phyloP scores from a whole-genome alignment of 2,888 invertebrate species.

The Oscheius myriophilus region DNA sequence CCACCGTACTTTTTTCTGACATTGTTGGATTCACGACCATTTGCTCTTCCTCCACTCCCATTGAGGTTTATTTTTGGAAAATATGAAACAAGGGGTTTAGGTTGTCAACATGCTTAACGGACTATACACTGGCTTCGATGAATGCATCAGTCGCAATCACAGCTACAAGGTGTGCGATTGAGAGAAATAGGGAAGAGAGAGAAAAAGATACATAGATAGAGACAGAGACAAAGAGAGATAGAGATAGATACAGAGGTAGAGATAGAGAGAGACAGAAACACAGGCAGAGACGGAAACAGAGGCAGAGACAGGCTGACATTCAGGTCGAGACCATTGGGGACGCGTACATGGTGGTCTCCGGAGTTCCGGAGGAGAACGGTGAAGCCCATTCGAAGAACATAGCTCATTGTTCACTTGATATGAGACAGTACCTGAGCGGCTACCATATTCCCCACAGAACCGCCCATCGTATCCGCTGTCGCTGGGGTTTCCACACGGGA shows the following conservation, averaged over 20 bases:
- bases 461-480: slow-evolving; percentile 56
- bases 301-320: too few relatives aligned
- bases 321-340: slow-evolving; percentile 68
- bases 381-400: slow-evolving; percentile 60
- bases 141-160: slow-evolving; percentile 58
- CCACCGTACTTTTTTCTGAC: slow-evolving; percentile 63
- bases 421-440: slow-evolving; percentile 59
- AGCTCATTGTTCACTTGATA: slow-evolving; percentile 62
- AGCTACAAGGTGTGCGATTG: slow-evolving; percentile 48
- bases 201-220: too few relatives aligned
- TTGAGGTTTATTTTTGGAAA: slow-evolving; percentile 50
- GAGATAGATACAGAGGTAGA: too few relatives aligned
- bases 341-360: slow-evolving; percentile 68
- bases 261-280: too few relatives aligned
- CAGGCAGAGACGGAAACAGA: too few relatives aligned
- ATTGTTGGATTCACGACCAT: slow-evolving; percentile 66
- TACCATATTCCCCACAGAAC: slow-evolving; percentile 64
- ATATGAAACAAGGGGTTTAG: slow-evolving; percentile 4
- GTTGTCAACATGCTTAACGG: slow-evolving; percentile 68
- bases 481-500: slow-evolving; percentile 69
- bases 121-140: slow-evolving; percentile 67
- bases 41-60: slow-evolving; percentile 63
- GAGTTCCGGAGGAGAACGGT: slow-evolving; percentile 68
- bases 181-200: not conserved
- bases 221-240: too few relatives aligned